Evolutionary conservation across 2,797 vertebrate genomes (phyloP).

Genomic region (Notolabrus celidotus): DNA sequence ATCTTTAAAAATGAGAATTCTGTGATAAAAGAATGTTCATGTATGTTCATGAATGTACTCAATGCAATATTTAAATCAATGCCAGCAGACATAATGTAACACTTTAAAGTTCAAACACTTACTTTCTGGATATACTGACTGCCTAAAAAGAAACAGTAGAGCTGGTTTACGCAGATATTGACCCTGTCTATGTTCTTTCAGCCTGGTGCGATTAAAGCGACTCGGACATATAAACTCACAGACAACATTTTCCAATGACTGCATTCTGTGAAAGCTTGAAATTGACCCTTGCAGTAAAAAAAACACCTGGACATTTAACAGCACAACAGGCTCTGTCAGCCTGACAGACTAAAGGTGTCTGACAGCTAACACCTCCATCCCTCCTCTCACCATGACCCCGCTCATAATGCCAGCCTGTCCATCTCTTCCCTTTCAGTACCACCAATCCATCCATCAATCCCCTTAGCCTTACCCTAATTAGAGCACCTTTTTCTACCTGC

Average conservation of each 20-base stretch:
- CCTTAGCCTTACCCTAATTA: slow-evolving; percentile 66
- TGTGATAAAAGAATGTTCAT: not conserved
- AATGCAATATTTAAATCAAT: not conserved
- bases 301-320: slow-evolving; percentile 5
- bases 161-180: too few relatives aligned
- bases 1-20: too few relatives aligned
- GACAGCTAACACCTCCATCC: slow-evolving; percentile 18
- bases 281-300: slow-evolving; percentile 10
- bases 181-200: not conserved
- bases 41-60: not conserved
- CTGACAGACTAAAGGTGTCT: slow-evolving; percentile 40
- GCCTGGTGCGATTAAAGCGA: not conserved
- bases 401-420: slow-evolving; percentile 35
- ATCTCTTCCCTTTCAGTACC: slow-evolving; percentile 16
- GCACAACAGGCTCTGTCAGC: slow-evolving; percentile 24
- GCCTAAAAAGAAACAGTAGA: too few relatives aligned
- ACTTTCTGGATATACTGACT: too few relatives aligned
- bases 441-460: slow-evolving; percentile 64
- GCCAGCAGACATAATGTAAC: not conserved
- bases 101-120: not conserved
- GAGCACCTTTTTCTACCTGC: slow-evolving; percentile 52
- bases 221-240: not conserved
- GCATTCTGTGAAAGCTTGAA: slow-evolving; percentile 1
- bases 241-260: not conserved
- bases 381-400: slow-evolving; percentile 27